Evolutionary conservation across 2,113 vertebrate genomes (phyloP).

Genomic region (Stictonetta naevosa): DNA sequence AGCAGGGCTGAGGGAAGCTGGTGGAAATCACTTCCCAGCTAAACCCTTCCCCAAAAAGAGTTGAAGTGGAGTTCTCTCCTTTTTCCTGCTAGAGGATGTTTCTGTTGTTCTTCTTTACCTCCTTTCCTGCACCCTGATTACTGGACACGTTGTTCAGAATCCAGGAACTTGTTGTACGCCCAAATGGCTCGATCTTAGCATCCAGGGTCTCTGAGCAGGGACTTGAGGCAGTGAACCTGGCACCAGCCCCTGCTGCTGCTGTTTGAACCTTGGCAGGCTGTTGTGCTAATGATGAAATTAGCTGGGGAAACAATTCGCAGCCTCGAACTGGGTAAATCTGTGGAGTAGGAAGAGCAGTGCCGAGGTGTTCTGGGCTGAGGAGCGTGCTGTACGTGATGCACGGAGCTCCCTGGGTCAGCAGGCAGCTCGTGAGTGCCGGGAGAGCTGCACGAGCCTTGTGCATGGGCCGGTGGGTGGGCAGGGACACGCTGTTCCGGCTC

Average conservation of each 20-base stretch:
- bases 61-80: not conserved
- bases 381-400: not conserved
- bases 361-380: not conserved
- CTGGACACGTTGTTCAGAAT: not conserved
- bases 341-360: not conserved
- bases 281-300: not conserved
- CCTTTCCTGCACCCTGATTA: not conserved
- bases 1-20: not conserved
- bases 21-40: not conserved
- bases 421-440: not conserved
- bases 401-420: rapidly evolving
- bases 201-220: not conserved
- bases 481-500: too few relatives aligned
- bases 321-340: not conserved
- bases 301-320: not conserved
- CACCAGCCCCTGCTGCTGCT: not conserved
- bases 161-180: not conserved
- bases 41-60: not conserved
- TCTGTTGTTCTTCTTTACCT: not conserved
- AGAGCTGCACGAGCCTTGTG: not conserved
- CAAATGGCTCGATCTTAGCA: not conserved
- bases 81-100: not conserved
- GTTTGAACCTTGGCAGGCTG: not conserved
- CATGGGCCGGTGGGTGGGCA: too few relatives aligned
- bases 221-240: not conserved